phyloP scores from a whole-genome alignment of 2,888 invertebrate species.

The Tenthredo mesomela region DNA sequence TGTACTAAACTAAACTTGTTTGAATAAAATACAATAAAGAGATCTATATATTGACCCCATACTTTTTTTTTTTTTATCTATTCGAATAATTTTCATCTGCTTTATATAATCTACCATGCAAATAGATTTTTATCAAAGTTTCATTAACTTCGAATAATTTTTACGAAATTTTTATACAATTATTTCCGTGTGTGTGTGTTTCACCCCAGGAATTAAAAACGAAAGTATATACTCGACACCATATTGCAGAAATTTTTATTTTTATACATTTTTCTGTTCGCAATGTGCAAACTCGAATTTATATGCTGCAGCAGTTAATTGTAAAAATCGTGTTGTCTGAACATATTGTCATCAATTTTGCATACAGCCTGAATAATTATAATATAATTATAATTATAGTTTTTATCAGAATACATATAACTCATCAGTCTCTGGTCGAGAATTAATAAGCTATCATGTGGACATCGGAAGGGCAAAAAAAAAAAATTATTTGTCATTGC shows the following conservation, averaged over 20 bases:
- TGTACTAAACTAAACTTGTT: conserved; percentile 44
- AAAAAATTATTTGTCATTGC: background rate
- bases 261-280: background rate
- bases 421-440: background rate
- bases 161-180: background rate
- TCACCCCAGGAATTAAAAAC: no score
- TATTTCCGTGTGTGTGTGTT: background rate
- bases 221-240: background rate
- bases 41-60: conserved; percentile 16
- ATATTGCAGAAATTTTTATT: background rate
- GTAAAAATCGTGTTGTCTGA: background rate
- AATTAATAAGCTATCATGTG: background rate
- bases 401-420: background rate
- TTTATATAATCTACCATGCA: background rate
- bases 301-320: background rate
- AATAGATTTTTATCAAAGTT: background rate
- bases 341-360: background rate
- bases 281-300: background rate
- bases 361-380: background rate
- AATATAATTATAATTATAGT: no score
- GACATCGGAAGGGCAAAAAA: background rate
- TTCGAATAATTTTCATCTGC: background rate
- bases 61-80: background rate
- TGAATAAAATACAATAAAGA: conserved; percentile 46
- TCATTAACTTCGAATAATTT: background rate